A percentile compares a stretch with the other conserved stretches of the same genome.
phyloP scores from a whole-genome alignment of 2,888 invertebrate genomes.

The Panopea generosa region DNA sequence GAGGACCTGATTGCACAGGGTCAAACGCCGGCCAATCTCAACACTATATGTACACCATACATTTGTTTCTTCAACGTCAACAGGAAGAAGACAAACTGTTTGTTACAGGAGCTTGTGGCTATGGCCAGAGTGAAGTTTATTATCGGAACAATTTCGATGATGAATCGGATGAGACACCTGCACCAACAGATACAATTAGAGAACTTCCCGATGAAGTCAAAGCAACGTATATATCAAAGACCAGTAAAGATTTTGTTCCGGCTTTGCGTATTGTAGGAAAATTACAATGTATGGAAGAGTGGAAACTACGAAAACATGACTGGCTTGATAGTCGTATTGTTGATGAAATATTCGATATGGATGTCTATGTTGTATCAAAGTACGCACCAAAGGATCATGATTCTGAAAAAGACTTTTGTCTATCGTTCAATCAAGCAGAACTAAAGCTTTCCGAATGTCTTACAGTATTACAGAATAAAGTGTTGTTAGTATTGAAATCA shows the following conservation, averaged over 20 bases:
- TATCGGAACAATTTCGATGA: too few species aligned
- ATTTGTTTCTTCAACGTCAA: too few species aligned
- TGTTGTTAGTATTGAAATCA: constrained; percentile 60
- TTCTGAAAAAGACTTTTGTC: constrained; percentile 56
- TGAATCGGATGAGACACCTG: too few species aligned
- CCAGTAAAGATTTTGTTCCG: constrained; percentile 65
- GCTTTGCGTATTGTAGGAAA: constrained; percentile 49
- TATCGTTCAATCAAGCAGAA: constrained; percentile 63
- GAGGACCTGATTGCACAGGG: too few species aligned
- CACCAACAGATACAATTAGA: too few species aligned
- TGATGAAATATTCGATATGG: constrained; percentile 50
- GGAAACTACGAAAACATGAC: constrained; percentile 31
- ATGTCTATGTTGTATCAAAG: constrained; percentile 59
- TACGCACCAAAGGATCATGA: constrained; percentile 48
- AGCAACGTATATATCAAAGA: constrained; percentile 40
- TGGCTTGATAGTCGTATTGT: constrained; percentile 51
- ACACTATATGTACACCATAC: too few species aligned
- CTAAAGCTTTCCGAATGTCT: constrained; percentile 47
- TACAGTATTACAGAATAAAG: constrained; percentile 46
- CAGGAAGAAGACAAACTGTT: too few species aligned
- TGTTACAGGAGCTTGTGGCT: too few species aligned
- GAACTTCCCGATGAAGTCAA: too few species aligned
- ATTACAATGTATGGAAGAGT: constrained; percentile 42
- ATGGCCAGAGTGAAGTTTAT: too few species aligned
- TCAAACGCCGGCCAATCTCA: too few species aligned